A percentile compares a stretch with the other conserved stretches of the same genome.
Evolutionary conservation across 2,888 invertebrate genomes (phyloP).

Genomic region (Amiota communis): DNA sequence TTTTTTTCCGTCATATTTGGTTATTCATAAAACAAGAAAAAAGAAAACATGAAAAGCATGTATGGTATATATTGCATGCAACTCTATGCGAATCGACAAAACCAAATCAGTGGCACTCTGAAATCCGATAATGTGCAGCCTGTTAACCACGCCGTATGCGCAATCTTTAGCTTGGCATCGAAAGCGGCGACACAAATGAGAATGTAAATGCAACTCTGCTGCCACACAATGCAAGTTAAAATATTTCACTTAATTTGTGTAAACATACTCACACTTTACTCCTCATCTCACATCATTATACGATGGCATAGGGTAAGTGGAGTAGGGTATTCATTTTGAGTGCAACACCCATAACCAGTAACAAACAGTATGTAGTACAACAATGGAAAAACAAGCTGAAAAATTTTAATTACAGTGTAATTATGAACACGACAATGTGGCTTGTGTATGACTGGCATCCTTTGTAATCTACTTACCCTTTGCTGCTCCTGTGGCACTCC

Average conservation of each 20-base stretch:
- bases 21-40: background rate
- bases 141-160: conserved; percentile 56
- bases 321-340: background rate
- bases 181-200: background rate
- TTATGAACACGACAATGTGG: conserved; percentile 57
- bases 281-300: too few relatives aligned
- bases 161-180: conserved; percentile 39
- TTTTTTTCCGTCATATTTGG: too few relatives aligned
- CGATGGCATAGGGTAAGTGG: background rate
- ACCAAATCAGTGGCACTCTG: background rate
- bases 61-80: too few relatives aligned
- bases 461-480: too few relatives aligned
- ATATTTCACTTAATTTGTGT: conserved; percentile 15
- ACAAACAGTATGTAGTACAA: background rate
- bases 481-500: too few relatives aligned
- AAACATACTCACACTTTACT: too few relatives aligned
- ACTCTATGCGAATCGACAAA: too few relatives aligned
- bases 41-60: too few relatives aligned
- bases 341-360: background rate
- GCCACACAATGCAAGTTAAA: conserved; percentile 8
- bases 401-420: conserved; percentile 68
- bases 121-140: conserved; percentile 26
- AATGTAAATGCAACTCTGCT: conserved; percentile 11
- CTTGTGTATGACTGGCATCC: too few relatives aligned
- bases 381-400: conserved; percentile 34